These are phyloP conservation scores for Chironomus tepperi DNA, from an alignment of 1,140 invertebrate species.

Conservation along the genomic window DNA sequence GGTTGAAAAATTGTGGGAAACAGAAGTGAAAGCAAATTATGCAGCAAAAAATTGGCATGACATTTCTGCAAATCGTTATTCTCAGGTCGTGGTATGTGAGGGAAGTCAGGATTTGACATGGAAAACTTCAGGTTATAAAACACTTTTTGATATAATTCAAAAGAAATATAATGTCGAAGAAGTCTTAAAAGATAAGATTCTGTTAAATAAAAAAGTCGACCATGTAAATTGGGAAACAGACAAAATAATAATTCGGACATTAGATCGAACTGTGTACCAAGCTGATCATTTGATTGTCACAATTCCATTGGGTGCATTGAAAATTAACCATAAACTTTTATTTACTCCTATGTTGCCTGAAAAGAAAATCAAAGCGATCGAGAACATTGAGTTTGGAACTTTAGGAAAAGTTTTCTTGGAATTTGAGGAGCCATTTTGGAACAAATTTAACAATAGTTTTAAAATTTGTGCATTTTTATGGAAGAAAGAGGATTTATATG, in stretches of 20 bases:
- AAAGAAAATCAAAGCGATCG: constrained; percentile 40
- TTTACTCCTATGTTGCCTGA: constrained; percentile 52
- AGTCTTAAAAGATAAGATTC: constrained; percentile 33
- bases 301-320: constrained; percentile 57
- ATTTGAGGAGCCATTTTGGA: not conserved
- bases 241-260: constrained; percentile 42
- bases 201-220: constrained; percentile 43
- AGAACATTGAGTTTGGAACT: not conserved
- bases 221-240: constrained; percentile 42
- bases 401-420: not conserved
- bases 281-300: constrained; percentile 61
- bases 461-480: not conserved
- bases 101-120: constrained; percentile 51
- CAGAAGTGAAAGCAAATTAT: constrained; percentile 47
- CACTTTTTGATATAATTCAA: constrained; percentile 44
- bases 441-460: not conserved
- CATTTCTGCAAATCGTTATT: constrained; percentile 45
- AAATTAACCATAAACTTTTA: constrained; percentile 46
- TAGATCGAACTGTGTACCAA: constrained; percentile 47
- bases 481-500: not conserved
- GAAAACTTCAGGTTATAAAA: constrained; percentile 51
- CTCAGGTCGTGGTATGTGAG: constrained; percentile 49
- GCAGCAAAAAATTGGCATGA: constrained; percentile 51
- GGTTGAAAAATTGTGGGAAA: constrained; percentile 47
- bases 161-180: not conserved